phyloP scores from a whole-genome alignment of 2,888 invertebrate species.

The Cosmia trapezina region DNA sequence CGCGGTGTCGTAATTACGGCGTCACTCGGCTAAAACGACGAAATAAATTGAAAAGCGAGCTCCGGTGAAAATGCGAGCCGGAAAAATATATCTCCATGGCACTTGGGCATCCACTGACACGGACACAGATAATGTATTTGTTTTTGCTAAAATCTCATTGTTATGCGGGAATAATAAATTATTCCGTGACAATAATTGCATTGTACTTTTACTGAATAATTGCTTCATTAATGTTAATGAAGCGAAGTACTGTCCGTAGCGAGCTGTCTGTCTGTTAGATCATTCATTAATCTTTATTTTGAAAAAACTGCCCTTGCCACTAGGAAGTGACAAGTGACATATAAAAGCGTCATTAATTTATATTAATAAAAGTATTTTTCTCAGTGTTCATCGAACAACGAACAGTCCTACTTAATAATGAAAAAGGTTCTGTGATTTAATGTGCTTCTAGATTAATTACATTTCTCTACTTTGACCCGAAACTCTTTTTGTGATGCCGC shows the following conservation, averaged over 20 bases:
- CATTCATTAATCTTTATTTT: slow-evolving; percentile 35
- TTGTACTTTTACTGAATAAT: slow-evolving; percentile 77
- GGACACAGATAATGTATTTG: slow-evolving; percentile 85
- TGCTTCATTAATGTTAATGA: slow-evolving; percentile 82
- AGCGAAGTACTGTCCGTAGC: slow-evolving; percentile 62
- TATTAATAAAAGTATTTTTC: slow-evolving; percentile 33
- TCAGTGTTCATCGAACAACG: slow-evolving; percentile 8
- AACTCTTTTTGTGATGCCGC: slow-evolving; percentile 42
- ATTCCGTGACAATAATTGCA: slow-evolving; percentile 76
- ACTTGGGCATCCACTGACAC: slow-evolving; percentile 82
- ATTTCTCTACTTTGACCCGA: slow-evolving; percentile 30
- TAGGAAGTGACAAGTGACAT: slow-evolving; percentile 26
- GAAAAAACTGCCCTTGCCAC: slow-evolving; percentile 15
- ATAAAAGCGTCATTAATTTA: slow-evolving; percentile 43
- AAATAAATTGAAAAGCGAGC: slow-evolving; percentile 88
- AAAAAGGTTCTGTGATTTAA: slow-evolving; percentile 49
- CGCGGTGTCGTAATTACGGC: slow-evolving; percentile 84
- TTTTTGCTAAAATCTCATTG: slow-evolving; percentile 84
- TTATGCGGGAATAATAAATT: slow-evolving; percentile 80
- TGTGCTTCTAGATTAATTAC: slow-evolving; percentile 42
- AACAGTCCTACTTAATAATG: slow-evolving; percentile 35
- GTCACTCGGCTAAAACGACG: slow-evolving; percentile 86
- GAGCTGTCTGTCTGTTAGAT: slow-evolving; percentile 49
- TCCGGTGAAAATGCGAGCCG: slow-evolving; percentile 83
- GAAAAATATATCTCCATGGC: slow-evolving; percentile 83